A percentile compares a stretch with the other conserved stretches of the same genome.
Evolutionary conservation across 2,797 vertebrate species (phyloP).

Genomic region (Vespertilio murinus): DNA sequence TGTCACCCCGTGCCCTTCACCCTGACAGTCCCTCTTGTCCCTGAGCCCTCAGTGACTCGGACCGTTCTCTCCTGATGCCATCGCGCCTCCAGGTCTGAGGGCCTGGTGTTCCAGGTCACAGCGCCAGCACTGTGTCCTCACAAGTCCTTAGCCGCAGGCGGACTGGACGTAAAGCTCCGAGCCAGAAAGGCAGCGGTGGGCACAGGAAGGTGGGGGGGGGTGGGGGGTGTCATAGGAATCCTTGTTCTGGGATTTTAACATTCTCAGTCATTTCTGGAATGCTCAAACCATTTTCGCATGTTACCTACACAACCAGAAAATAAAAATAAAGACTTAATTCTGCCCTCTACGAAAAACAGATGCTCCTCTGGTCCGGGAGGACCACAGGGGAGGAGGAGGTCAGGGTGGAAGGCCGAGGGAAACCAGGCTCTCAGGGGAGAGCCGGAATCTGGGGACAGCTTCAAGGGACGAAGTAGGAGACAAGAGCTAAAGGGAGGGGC

Average conservation of each 20-base stretch:
- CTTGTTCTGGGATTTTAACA: not conserved
- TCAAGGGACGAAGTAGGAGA: not conserved
- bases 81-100: not conserved
- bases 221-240: fast-evolving
- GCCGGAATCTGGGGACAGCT: not conserved
- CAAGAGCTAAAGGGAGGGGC: not conserved
- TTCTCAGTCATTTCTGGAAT: not conserved
- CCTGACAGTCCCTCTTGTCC: not conserved
- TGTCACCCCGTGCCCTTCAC: not conserved
- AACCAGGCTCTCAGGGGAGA: not conserved
- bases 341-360: not conserved
- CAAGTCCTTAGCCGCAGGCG: not conserved
- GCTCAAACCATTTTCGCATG: not conserved
- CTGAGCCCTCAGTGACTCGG: not conserved
- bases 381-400: not conserved
- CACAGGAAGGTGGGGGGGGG: not conserved
- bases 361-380: not conserved
- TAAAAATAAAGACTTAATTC: not conserved
- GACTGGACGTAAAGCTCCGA: not conserved
- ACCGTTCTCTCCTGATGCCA: not conserved
- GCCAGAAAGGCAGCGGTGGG: too few species aligned
- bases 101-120: not conserved
- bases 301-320: not conserved
- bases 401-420: not conserved
- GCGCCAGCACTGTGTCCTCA: not conserved